Percentiles rank a stretch among this genome's conserved stretches.
Conservation (phyloP, 2,888 invertebrate species). For the Cerastis leucographa region DNA sequence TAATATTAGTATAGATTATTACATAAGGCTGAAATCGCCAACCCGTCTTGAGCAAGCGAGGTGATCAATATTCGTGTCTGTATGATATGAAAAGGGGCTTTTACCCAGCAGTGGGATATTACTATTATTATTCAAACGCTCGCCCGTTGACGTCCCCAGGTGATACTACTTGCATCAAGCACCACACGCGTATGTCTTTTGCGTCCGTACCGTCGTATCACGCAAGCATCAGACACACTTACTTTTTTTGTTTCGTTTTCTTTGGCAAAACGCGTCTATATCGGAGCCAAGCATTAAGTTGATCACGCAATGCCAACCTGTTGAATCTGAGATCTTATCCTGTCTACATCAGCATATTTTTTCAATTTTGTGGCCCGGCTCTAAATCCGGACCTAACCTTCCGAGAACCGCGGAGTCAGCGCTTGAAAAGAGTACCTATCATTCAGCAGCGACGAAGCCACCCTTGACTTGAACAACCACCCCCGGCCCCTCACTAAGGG, state of each 20-base stretch:
- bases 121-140: neutral
- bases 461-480: constrained; percentile 35
- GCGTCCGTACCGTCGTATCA: neutral
- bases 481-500: constrained; percentile 2
- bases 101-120: neutral
- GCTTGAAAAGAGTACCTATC: constrained; percentile 54
- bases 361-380: neutral
- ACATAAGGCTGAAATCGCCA: no score
- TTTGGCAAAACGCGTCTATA: neutral
- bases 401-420: constrained; percentile 28
- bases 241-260: neutral
- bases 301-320: neutral
- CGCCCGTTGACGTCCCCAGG: no score
- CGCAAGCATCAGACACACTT: neutral
- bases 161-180: neutral
- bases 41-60: neutral
- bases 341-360: neutral
- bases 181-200: neutral
- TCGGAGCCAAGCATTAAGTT: neutral
- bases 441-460: constrained; percentile 47
- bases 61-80: neutral
- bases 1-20: no score
- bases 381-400: constrained; percentile 5
- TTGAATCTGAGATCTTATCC: neutral
- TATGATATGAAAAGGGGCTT: neutral